Evolutionary conservation across 35 echinoderm and acorn worm species (phyloP), one percentile per base, ranked within the genome.

Genomic region (Eucidaris tribuloides): DNA sequence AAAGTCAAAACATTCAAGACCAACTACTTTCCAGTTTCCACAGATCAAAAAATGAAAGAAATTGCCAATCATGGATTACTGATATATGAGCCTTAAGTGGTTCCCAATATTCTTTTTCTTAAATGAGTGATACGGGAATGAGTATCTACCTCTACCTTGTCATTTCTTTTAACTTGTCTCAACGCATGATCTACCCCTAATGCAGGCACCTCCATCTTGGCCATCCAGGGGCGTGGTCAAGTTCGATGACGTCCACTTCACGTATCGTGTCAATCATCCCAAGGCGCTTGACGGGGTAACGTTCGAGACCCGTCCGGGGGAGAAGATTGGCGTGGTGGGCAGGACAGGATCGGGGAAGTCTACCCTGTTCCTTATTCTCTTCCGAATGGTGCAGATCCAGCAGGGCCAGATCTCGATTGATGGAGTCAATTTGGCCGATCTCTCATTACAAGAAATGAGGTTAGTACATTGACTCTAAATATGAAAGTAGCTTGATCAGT

Each of bases 301-400:
- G 5, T 90, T 90, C 36, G 65, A 83, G 40, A 77, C 81, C 36
- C 46, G 45, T 71, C 87, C 87, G 15, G 79, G 66, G 20, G 87
- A 90, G 70, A 90, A 90, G 63, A 36, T 90, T 25, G 87, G 87
- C 55, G 83, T 90, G 71, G 87, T 90, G 61, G 87, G 87, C 3
- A 83, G 87, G 22, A 90, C 87, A 59, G 87, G 87, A 23, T 90
- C 87, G 1, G 87, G 87, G 36, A 90, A 90, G 65, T 90, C 87
- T 32, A 78, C 80, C 24, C 54, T 90, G 6, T 83, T 90, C 24
- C 80, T 57, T 22, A 68, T 76, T 1, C 80, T 90, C 23, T 90
- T 90, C 50, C 76, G 87, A 13, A 83, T 90, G 79, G 79, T 83
- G 42, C 14, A 83, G 25, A 90, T 90, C 35, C 87, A 83, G 39